Percentiles rank a stretch among this genome's conserved stretches.
phyloP scores from a whole-genome alignment of 2,888 invertebrate genomes.

The Dendrolimus pini region DNA sequence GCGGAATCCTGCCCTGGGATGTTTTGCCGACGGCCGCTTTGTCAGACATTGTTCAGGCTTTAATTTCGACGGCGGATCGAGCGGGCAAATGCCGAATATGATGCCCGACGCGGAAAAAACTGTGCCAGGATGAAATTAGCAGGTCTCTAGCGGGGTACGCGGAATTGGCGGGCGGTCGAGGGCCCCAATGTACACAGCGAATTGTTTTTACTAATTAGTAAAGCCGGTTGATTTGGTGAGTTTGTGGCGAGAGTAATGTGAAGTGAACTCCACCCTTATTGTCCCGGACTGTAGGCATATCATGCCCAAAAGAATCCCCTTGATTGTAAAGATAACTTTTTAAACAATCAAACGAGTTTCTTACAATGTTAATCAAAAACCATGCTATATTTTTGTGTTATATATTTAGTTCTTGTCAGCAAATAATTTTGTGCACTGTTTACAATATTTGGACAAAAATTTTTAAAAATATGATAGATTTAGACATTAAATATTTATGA shows the following conservation, averaged over 20 bases:
- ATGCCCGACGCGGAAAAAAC: conserved; percentile 71
- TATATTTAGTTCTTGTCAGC: background rate
- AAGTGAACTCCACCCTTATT: too few species aligned
- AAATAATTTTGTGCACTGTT: too few species aligned
- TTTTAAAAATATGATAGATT: too few species aligned
- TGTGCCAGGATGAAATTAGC: conserved; percentile 72
- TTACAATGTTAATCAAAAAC: conserved; percentile 18
- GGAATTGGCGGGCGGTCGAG: conserved; percentile 74
- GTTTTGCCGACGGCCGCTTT: conserved; percentile 76
- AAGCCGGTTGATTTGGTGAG: conserved; percentile 61
- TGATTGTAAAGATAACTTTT: background rate
- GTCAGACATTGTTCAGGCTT: conserved; percentile 75
- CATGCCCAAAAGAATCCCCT: background rate
- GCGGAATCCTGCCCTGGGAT: conserved; percentile 69
- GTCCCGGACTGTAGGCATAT: background rate
- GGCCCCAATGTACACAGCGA: conserved; percentile 57
- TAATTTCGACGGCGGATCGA: conserved; percentile 74
- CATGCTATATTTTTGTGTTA: conserved; percentile 15
- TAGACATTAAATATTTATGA: too few species aligned
- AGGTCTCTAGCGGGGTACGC: conserved; percentile 72
- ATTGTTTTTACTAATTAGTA: conserved; percentile 75
- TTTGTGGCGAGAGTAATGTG: conserved; percentile 17
- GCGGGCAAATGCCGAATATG: conserved; percentile 75
- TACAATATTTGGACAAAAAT: too few species aligned
- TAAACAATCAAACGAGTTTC: conserved; percentile 35